A percentile compares a stretch with the other conserved stretches of the same genome.
Conservation (phyloP, 2,888 invertebrate genomes). For the Dugesia japonica region DNA sequence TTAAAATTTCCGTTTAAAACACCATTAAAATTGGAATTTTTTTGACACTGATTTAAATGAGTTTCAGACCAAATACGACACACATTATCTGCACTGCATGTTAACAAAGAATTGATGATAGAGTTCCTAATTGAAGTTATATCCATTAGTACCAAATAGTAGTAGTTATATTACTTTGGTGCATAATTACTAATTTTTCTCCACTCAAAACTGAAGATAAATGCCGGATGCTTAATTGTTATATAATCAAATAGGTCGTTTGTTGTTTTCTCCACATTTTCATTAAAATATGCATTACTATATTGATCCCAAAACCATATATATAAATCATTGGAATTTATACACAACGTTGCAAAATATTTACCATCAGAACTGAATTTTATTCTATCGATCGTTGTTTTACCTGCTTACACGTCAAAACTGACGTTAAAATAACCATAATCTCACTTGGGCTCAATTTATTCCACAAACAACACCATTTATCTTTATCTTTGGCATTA, state of each 20-base stretch:
- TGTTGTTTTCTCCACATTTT: not conserved
- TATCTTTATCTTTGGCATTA: not conserved
- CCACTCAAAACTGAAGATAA: conserved; percentile 65
- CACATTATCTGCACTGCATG: conserved; percentile 92
- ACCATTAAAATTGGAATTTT: not conserved
- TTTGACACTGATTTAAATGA: conserved; percentile 52
- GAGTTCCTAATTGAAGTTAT: conserved; percentile 59
- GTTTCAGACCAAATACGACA: conserved; percentile 97
- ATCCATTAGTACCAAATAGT: not conserved
- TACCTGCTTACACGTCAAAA: not conserved
- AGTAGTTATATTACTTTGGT: conserved; percentile 62
- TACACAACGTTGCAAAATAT: conserved; percentile 27
- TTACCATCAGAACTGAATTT: conserved; percentile 29
- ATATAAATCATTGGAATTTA: not conserved
- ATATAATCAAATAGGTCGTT: conserved; percentile 16
- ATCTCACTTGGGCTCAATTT: not conserved
- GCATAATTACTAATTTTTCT: conserved; percentile 95
- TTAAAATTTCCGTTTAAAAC: not conserved
- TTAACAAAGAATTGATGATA: conserved; percentile 88
- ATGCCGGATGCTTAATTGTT: conserved; percentile 24
- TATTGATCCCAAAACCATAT: conserved; percentile 27
- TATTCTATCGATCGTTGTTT: not conserved
- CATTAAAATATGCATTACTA: not conserved
- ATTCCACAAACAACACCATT: not conserved
- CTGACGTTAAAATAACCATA: no score